Percentiles rank a stretch among this genome's conserved stretches.
These are phyloP conservation scores for Macrotis lagotis DNA, from an alignment of 2,113 vertebrate genomes.

Conservation along the genomic window DNA sequence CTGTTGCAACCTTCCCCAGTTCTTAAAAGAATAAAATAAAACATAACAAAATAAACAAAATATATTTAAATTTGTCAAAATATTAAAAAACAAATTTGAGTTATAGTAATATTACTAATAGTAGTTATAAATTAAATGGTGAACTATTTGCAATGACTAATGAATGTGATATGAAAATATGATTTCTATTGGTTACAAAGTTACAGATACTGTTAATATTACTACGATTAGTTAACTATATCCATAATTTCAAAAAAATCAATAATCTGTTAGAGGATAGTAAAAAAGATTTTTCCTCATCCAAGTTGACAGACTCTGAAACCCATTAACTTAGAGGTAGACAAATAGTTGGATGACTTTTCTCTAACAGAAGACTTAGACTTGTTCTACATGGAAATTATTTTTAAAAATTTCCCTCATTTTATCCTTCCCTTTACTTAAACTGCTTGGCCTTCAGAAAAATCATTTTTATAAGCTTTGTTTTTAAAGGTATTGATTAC, in stretches of 20 bases:
- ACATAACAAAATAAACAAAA: not conserved
- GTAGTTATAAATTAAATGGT: not conserved
- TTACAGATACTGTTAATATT: not conserved
- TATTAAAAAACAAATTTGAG: not conserved
- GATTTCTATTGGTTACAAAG: too few species aligned
- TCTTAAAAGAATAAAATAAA: not conserved
- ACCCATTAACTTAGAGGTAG: not conserved
- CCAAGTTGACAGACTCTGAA: not conserved
- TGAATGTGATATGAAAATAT: not conserved
- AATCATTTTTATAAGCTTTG: too few species aligned
- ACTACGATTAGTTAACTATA: not conserved
- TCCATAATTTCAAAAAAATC: too few species aligned
- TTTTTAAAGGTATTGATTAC: too few species aligned
- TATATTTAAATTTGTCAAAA: not conserved
- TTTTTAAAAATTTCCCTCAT: not conserved
- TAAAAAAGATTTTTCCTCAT: too few species aligned
- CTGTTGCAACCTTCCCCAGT: too few species aligned
- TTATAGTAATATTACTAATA: not conserved
- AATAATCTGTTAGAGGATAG: too few species aligned
- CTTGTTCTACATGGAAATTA: not conserved
- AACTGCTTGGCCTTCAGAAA: not conserved
- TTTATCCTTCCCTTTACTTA: not conserved
- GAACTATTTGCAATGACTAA: not conserved
- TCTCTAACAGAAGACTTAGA: not conserved
- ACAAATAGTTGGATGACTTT: not conserved